Conservation (phyloP, 2,888 invertebrate genomes). For the Pterobdella sp. region DNA sequence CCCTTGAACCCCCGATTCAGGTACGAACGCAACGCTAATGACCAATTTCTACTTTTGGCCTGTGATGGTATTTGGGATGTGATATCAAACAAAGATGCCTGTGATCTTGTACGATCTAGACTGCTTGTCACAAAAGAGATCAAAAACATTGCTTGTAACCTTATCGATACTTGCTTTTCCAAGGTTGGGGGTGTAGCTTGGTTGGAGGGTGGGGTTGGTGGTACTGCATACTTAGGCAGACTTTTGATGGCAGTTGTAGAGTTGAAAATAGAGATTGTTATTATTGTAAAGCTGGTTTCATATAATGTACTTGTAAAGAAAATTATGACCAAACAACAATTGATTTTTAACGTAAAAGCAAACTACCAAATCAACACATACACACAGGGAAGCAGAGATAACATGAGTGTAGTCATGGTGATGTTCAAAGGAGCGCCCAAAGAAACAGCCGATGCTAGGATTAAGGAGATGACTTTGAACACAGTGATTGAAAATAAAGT, state of each 20-base stretch:
- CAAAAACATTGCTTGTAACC: conserved; percentile 81
- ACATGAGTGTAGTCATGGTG: conserved; percentile 97
- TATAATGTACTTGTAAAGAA: too few species aligned
- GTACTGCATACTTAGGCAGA: too few species aligned
- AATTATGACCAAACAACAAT: too few species aligned
- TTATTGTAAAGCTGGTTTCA: not conserved
- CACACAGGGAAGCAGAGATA: conserved; percentile 89
- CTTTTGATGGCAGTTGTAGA: too few species aligned
- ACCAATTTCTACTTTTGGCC: conserved; percentile 90
- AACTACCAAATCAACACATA: too few species aligned
- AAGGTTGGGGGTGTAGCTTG: conserved; percentile 67
- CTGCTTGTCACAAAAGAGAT: conserved; percentile 79
- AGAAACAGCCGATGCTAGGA: conserved; percentile 74
- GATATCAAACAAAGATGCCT: conserved; percentile 88
- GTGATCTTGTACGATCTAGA: conserved; percentile 83
- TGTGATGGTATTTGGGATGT: conserved; percentile 99
- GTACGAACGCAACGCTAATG: conserved; percentile 55
- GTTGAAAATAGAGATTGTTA: too few species aligned
- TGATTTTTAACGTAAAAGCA: too few species aligned
- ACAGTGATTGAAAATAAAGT: conserved; percentile 35
- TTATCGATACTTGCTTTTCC: conserved; percentile 93
- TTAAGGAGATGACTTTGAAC: conserved; percentile 59
- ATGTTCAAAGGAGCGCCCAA: conserved; percentile 87
- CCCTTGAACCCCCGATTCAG: too few species aligned
- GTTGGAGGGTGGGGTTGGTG: too few species aligned